A percentile compares a stretch with the other conserved stretches of the same genome.
Conservation (phyloP, 1,140 invertebrate genomes). For the Ctenoplectra terminalis region DNA sequence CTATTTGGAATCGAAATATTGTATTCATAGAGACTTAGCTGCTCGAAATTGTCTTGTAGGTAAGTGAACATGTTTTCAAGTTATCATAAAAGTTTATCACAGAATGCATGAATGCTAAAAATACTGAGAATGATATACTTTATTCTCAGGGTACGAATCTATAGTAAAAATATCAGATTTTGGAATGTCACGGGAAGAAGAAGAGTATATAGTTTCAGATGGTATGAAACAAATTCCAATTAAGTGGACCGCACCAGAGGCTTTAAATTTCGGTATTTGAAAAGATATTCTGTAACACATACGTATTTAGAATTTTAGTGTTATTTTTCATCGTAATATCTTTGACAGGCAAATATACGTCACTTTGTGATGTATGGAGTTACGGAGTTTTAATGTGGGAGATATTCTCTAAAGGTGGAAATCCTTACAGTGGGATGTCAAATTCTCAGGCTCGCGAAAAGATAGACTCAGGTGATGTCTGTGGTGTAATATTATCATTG, state of each 20-base stretch:
- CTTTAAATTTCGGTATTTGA: constrained; percentile 94
- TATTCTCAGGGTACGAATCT: constrained; percentile 87
- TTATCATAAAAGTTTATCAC: not conserved
- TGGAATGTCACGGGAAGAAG: constrained; percentile 98
- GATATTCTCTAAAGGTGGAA: constrained; percentile 96
- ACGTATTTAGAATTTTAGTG: not conserved
- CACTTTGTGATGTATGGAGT: constrained; percentile 98
- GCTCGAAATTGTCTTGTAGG: constrained; percentile 97
- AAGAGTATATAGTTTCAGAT: constrained; percentile 98
- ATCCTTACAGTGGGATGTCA: constrained; percentile 96
- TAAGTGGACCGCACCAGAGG: constrained; percentile 98
- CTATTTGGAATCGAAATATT: constrained; percentile 97
- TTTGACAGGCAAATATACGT: constrained; percentile 95
- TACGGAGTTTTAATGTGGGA: constrained; percentile 99
- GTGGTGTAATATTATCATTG: too few species aligned
- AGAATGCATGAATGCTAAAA: not conserved
- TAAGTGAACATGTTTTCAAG: constrained; percentile 75
- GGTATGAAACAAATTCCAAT: constrained; percentile 99
- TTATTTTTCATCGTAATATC: constrained; percentile 34
- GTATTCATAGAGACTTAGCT: constrained; percentile 97
- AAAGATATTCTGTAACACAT: not conserved
- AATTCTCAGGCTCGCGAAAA: constrained; percentile 96
- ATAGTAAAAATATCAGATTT: constrained; percentile 98
- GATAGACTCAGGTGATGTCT: constrained; percentile 91
- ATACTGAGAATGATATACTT: not conserved